A percentile compares a stretch with the other conserved stretches of the same genome.
Evolutionary conservation across 2,888 invertebrate species (phyloP).

Genomic region (Zaprionus obscuricornis): DNA sequence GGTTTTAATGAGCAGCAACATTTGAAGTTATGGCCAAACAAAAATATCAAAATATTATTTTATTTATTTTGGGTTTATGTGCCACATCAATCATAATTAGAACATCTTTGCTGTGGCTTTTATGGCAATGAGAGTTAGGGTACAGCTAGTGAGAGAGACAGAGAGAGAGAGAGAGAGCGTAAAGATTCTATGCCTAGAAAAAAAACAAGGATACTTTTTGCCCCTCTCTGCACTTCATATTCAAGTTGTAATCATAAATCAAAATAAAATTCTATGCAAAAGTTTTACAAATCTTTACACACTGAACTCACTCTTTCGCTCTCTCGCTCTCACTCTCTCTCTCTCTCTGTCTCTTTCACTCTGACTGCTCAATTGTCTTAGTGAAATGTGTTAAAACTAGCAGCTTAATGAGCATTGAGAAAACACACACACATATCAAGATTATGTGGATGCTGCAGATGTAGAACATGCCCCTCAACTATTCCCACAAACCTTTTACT

Average conservation of each 20-base stretch:
- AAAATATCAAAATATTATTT: background rate
- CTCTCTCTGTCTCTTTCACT: no score
- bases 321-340: no score
- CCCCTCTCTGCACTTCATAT: no score
- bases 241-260: no score
- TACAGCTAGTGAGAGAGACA: slow-evolving; percentile 3
- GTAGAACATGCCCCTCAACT: no score
- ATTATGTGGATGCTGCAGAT: background rate
- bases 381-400: slow-evolving; percentile 39
- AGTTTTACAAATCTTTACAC: no score
- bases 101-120: slow-evolving; percentile 55
- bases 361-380: slow-evolving; percentile 1
- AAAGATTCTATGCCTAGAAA: no score
- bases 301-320: no score
- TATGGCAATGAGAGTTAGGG: background rate
- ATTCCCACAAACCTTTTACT: no score
- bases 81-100: slow-evolving; percentile 78
- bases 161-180: background rate
- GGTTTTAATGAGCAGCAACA: slow-evolving; percentile 77
- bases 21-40: slow-evolving; percentile 29
- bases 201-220: no score
- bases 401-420: slow-evolving; percentile 30
- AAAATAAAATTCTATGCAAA: no score
- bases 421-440: slow-evolving; percentile 28
- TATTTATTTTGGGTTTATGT: slow-evolving; percentile 7